Conservation (phyloP, 2,797 vertebrate genomes). For the Tragelaphus eurycerus region DNA sequence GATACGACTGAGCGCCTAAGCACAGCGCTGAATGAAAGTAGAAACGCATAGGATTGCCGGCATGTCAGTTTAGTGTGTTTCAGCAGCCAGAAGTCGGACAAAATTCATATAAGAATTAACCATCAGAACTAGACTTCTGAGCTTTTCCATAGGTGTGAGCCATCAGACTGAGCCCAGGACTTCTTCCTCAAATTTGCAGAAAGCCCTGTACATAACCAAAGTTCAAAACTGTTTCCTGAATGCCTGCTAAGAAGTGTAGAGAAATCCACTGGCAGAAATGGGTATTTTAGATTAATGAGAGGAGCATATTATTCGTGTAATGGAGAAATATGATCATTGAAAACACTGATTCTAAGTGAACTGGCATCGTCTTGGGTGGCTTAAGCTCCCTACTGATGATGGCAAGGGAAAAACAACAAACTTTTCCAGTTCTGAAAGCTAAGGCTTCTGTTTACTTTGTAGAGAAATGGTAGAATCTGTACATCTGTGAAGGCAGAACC, state of each 20-base stretch:
- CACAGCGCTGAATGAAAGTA: not conserved
- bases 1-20: not conserved
- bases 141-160: no score
- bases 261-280: no score
- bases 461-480: not conserved
- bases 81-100: not conserved
- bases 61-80: not conserved
- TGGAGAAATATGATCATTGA: not conserved
- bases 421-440: not conserved
- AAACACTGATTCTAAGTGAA: not conserved
- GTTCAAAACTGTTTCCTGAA: not conserved
- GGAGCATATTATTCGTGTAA: not conserved
- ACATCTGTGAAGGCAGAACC: not conserved
- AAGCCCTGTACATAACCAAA: not conserved
- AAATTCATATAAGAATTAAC: not conserved
- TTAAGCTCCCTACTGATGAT: not conserved
- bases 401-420: not conserved
- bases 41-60: not conserved
- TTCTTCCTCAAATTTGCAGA: not conserved
- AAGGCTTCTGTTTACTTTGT: not conserved
- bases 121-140: not conserved
- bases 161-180: not conserved
- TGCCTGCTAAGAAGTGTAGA: not conserved
- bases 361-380: fast-evolving
- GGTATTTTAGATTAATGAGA: not conserved